phyloP scores from a whole-genome alignment of 2,888 invertebrate species.

The Rhingia campestris region DNA sequence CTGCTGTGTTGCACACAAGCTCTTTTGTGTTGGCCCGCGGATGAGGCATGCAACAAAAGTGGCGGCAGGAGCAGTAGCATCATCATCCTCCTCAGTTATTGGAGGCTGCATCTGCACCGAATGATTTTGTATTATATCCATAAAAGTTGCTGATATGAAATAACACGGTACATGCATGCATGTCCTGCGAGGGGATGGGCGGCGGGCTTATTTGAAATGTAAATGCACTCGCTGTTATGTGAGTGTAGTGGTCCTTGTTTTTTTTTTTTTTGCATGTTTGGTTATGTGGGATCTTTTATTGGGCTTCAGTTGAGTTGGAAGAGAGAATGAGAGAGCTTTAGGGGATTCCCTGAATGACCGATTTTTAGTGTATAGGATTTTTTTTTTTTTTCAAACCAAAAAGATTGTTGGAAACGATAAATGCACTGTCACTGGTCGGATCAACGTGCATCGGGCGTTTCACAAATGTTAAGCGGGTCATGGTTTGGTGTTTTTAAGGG shows the following conservation, averaged over 20 bases:
- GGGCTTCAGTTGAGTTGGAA: slow-evolving; percentile 16
- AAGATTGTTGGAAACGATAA: slow-evolving; percentile 46
- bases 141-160: slow-evolving; percentile 72
- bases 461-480: not conserved
- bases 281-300: slow-evolving; percentile 13
- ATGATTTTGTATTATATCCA: slow-evolving; percentile 66
- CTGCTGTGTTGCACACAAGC: slow-evolving; percentile 54
- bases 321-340: not conserved
- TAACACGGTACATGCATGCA: slow-evolving; percentile 65
- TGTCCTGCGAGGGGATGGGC: slow-evolving; percentile 4
- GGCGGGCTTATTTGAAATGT: slow-evolving; percentile 68
- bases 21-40: slow-evolving; percentile 22
- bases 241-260: slow-evolving; percentile 7
- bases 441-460: slow-evolving; percentile 34
- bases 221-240: slow-evolving; percentile 53
- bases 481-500: not conserved
- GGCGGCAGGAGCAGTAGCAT: not conserved
- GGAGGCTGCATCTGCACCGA: slow-evolving; percentile 54
- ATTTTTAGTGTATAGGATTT: slow-evolving; percentile 39
- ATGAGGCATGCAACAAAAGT: not conserved
- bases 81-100: slow-evolving; percentile 24
- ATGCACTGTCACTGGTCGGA: slow-evolving; percentile 58
- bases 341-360: slow-evolving; percentile 34
- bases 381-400: slow-evolving; percentile 36
- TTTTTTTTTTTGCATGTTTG: slow-evolving; percentile 8